These are phyloP conservation scores for Mohoua ochrocephala DNA, from an alignment of 2,113 vertebrate species.

Conservation along the genomic window DNA sequence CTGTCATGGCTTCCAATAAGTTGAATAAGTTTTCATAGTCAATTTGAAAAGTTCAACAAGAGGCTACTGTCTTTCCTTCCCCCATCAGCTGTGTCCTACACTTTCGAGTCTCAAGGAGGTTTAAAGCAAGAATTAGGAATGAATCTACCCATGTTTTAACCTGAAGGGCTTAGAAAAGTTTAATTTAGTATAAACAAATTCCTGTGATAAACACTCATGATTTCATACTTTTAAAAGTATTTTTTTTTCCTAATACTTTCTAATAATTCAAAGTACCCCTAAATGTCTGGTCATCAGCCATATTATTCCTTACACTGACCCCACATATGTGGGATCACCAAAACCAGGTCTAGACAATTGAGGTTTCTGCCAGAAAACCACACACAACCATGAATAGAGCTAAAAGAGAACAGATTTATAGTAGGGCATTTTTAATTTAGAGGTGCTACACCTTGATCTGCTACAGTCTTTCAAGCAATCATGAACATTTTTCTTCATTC, in stretches of 20 bases:
- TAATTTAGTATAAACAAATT: neutral
- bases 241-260: neutral
- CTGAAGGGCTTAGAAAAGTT: neutral
- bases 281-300: neutral
- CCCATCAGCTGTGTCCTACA: neutral
- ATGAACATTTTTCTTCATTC: neutral
- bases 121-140: neutral
- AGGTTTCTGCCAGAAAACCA: neutral
- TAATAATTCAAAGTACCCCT: neutral
- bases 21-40: neutral
- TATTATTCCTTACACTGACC: neutral
- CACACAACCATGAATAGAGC: accelerated
- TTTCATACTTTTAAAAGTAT: neutral
- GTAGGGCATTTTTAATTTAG: neutral
- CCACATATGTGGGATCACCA: accelerated
- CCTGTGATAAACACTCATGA: neutral
- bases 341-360: neutral
- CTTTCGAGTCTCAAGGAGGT: neutral
- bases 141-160: neutral
- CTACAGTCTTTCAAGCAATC: neutral
- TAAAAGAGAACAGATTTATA: neutral
- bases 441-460: neutral
- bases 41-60: neutral
- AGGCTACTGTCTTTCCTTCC: accelerated
- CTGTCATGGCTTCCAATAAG: neutral